These are phyloP conservation scores for Sprattus sprattus DNA, from an alignment of 2,113 vertebrate species.

Conservation along the genomic window DNA sequence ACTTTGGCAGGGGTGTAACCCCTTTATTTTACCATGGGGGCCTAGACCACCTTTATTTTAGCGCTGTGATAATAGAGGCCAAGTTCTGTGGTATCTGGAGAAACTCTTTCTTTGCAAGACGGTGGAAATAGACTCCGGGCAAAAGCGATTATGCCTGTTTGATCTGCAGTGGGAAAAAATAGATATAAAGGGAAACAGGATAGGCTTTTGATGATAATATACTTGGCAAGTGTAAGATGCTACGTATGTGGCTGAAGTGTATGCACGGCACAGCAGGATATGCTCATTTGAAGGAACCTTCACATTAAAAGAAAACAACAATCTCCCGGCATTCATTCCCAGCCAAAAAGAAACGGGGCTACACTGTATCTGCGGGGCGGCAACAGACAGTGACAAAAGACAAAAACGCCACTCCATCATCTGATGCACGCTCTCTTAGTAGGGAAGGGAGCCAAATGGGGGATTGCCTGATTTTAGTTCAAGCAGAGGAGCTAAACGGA, in stretches of 20 bases:
- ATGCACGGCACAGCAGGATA: neutral
- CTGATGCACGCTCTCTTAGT: neutral
- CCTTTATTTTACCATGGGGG: conserved; percentile 35
- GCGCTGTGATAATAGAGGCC: conserved; percentile 14
- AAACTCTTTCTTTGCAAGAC: neutral
- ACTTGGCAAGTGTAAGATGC: neutral
- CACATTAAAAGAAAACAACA: neutral
- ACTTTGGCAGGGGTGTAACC: conserved; percentile 33
- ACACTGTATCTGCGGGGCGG: neutral
- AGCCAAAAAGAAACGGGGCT: neutral
- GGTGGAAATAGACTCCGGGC: neutral
- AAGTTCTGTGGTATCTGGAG: conserved; percentile 24
- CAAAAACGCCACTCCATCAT: neutral
- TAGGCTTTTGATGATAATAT: conserved; percentile 2
- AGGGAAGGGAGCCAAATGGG: neutral
- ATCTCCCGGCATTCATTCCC: neutral
- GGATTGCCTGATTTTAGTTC: neutral
- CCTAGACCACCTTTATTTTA: conserved; percentile 31
- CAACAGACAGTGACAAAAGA: neutral
- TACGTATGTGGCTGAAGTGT: neutral
- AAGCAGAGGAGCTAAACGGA: neutral
- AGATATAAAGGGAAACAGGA: conserved; percentile 13
- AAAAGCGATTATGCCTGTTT: neutral
- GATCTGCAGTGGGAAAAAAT: neutral
- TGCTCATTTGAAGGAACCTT: neutral